phyloP scores from a whole-genome alignment of 2,797 vertebrate genomes.

The Acanthiza pusilla region DNA sequence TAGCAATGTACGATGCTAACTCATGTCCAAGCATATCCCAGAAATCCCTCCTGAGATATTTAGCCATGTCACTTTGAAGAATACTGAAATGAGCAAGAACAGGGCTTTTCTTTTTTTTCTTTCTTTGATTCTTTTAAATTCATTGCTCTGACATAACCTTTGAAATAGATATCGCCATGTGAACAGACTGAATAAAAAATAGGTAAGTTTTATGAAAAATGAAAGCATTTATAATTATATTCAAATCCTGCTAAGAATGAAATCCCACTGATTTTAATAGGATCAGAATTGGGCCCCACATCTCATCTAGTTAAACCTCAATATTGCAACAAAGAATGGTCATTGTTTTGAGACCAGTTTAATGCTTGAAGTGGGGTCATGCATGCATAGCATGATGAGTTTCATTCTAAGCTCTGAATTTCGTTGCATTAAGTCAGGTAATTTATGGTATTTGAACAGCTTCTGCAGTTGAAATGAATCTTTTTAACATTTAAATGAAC shows the following conservation, averaged over 20 bases:
- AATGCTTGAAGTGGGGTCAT: constrained; percentile 33
- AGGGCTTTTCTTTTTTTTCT: neutral
- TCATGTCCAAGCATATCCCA: constrained; percentile 2
- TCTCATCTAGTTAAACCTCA: constrained; percentile 14
- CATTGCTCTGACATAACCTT: neutral
- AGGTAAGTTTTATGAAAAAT: constrained; percentile 22
- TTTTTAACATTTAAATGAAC: constrained; percentile 47
- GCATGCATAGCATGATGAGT: constrained; percentile 10
- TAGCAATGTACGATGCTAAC: neutral
- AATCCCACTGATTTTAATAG: constrained; percentile 28
- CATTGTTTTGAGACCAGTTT: constrained; percentile 40
- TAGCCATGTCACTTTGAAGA: constrained; percentile 39
- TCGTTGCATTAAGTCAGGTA: constrained; percentile 25
- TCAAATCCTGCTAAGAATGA: constrained; percentile 51
- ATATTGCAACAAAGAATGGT: constrained; percentile 25
- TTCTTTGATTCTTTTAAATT: constrained; percentile 20
- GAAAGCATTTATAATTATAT: constrained; percentile 44
- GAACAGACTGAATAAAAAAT: constrained; percentile 6
- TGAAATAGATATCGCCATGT: neutral
- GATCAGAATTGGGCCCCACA: neutral
- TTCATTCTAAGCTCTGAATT: constrained; percentile 44
- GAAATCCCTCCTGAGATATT: constrained; percentile 33
- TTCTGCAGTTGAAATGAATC: constrained; percentile 7
- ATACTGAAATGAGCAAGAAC: constrained; percentile 27
- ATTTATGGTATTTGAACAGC: constrained; percentile 7